Evolutionary conservation across 2,888 invertebrate genomes (phyloP).

Genomic region (Clistopyga incitator): DNA sequence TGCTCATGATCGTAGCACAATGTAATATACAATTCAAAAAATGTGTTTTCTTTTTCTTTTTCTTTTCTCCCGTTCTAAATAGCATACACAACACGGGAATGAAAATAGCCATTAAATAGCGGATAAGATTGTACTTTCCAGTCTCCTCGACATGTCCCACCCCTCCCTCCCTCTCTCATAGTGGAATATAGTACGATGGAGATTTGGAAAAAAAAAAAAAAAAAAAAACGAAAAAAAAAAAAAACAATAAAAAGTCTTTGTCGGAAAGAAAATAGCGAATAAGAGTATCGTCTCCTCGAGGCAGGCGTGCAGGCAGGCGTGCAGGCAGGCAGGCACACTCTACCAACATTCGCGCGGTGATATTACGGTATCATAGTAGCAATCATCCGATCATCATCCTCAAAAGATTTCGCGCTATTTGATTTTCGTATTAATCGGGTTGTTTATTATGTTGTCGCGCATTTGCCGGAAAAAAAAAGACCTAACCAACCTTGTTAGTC

Average conservation of each 20-base stretch:
- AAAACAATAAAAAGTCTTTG: too few species aligned
- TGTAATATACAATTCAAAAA: not conserved
- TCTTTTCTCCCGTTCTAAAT: not conserved
- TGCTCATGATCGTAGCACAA: not conserved
- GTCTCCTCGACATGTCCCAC: constrained; percentile 6
- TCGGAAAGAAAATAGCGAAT: too few species aligned
- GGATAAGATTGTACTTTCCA: constrained; percentile 22
- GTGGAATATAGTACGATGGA: too few species aligned
- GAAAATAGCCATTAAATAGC: constrained; percentile 3
- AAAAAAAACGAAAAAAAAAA: too few species aligned
- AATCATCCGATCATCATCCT: constrained; percentile 52
- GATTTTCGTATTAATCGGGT: not conserved
- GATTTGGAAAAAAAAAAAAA: too few species aligned
- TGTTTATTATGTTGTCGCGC: constrained; percentile 12
- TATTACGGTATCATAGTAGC: too few species aligned
- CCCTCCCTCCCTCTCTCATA: not conserved
- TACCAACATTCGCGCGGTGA: too few species aligned
- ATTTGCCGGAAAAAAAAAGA: constrained; percentile 59
- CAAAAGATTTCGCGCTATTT: not conserved
- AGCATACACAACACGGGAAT: not conserved
- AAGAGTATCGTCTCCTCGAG: too few species aligned
- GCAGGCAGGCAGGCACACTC: too few species aligned
- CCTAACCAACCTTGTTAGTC: constrained; percentile 81
- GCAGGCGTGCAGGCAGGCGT: too few species aligned
- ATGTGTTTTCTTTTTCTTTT: not conserved